These are phyloP conservation scores for Piaya cayana DNA, from an alignment of 2,113 vertebrate species.

Conservation along the genomic window DNA sequence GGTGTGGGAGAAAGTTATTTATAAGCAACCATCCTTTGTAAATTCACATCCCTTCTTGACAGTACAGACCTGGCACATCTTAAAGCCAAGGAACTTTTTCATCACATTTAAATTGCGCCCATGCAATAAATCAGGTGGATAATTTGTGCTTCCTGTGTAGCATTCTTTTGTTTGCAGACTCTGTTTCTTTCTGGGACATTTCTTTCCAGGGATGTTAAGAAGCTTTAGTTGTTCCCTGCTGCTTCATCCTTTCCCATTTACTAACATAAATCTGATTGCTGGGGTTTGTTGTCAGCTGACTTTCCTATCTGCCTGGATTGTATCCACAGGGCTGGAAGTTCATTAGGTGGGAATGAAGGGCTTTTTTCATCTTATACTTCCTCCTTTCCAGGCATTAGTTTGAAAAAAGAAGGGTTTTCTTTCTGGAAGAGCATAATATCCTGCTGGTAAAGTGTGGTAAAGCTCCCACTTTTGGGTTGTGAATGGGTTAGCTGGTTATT, in stretches of 20 bases:
- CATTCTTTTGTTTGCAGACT: neutral
- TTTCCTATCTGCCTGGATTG: neutral
- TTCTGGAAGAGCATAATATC: neutral
- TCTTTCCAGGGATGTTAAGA: neutral
- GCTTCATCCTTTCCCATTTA: neutral
- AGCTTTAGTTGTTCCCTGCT: neutral
- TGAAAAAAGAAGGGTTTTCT: neutral
- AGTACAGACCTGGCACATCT: neutral
- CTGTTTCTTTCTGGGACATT: neutral
- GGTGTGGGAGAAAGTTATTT: neutral
- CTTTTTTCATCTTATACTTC: neutral
- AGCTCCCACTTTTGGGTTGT: neutral
- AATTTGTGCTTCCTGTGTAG: neutral
- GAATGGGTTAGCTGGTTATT: neutral
- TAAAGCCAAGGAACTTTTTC: neutral
- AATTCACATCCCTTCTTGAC: neutral
- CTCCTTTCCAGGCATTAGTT: neutral
- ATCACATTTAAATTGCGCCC: neutral
- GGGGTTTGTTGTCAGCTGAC: accelerated
- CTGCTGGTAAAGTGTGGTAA: neutral
- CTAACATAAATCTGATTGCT: neutral
- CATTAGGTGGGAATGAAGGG: neutral
- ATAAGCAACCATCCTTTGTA: neutral
- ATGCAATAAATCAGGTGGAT: neutral
- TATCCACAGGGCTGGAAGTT: neutral